Base-by-base conservation (phyloP, 2,888 invertebrate species). In the Griposia aprilina region DNA sequence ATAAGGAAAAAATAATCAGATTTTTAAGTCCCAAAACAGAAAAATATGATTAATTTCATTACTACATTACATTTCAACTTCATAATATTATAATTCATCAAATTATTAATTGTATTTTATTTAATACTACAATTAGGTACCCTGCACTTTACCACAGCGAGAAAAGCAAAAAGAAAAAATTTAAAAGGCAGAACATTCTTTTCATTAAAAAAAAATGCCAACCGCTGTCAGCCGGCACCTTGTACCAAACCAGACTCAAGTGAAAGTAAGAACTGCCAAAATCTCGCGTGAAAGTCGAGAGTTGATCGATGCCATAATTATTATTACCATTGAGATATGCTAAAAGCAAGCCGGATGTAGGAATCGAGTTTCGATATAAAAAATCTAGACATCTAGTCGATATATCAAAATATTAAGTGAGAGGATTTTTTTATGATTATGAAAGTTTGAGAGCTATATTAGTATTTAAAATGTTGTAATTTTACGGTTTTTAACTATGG, bases 291-390 rank as follows among this genome's bases (percentile, higher is more conserved):
- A 97, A 97, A 97, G 96, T 93, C 92, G 95, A 95, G 95, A 95
- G 95, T 92, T 95, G 96, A 96, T 97, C 96, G 96, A 96, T 95
- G 95, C 94, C 93, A 94, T 96, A 96, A 97, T 96, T 96, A 97
- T 96, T 97, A 96, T 96, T 96, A 96, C 91, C 94, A 96, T 96
- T 95, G 94, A 95, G 95, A 95, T 96, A 96, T 94, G 96, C 95
- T 96, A 96, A 96, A 95, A 94, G 93, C 94, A 89, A 95, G 91
- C 94, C 96, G 96, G 96, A 96, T 96, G 94, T 93, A 78, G 76
- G 79, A 74, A 73, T 77, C 72, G 70, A 80, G 78, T 81, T 87
- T 86, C 84, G 88, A 84, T 88, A 86, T 84, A 84, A 86, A 89
- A 87, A 86, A 87, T 90, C 88, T 90, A 89, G 88, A 89, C 83